Evolutionary conservation across 1,140 invertebrate genomes (phyloP).

Genomic region (Globodera rostochiensis): DNA sequence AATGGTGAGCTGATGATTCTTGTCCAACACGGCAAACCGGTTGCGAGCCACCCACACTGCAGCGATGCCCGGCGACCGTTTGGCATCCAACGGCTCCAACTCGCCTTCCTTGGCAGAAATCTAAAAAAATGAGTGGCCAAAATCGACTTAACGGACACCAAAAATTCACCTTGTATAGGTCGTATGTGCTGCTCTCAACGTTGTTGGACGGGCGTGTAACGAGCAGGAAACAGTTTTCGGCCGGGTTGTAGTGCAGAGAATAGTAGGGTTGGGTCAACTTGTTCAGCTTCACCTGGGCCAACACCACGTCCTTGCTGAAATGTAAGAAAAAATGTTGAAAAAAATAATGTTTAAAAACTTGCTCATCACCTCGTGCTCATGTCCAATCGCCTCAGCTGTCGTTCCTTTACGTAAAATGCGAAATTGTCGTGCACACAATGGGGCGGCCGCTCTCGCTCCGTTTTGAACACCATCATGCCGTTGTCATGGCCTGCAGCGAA

Average conservation of each 20-base stretch:
- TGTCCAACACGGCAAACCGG: slow-evolving; percentile 86
- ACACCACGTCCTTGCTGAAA: slow-evolving; percentile 81
- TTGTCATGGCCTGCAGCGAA: slow-evolving; percentile 86
- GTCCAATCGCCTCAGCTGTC: slow-evolving; percentile 85
- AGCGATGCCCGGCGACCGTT: slow-evolving; percentile 84
- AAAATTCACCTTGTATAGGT: slow-evolving; percentile 79
- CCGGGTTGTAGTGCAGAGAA: slow-evolving; percentile 90
- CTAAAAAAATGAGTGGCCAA: slow-evolving; percentile 67
- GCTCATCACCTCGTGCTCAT: slow-evolving; percentile 74
- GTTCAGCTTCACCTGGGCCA: slow-evolving; percentile 88
- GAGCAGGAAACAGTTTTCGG: slow-evolving; percentile 84
- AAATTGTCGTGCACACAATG: slow-evolving; percentile 90
- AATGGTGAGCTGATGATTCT: slow-evolving; percentile 77
- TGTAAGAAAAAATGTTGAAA: no score
- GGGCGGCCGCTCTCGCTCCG: slow-evolving; percentile 93
- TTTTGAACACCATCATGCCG: slow-evolving; percentile 81
- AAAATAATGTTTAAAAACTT: background rate
- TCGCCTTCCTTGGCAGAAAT: slow-evolving; percentile 72
- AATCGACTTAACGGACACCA: no score
- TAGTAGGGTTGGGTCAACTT: slow-evolving; percentile 65
- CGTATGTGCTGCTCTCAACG: slow-evolving; percentile 88
- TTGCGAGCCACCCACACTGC: slow-evolving; percentile 98
- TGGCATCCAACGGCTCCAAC: slow-evolving; percentile 72
- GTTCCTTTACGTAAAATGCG: slow-evolving; percentile 93
- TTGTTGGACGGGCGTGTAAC: slow-evolving; percentile 75